These are phyloP conservation scores for Deroptyus accipitrinus DNA, from an alignment of 2,113 vertebrate genomes.

Conservation along the genomic window DNA sequence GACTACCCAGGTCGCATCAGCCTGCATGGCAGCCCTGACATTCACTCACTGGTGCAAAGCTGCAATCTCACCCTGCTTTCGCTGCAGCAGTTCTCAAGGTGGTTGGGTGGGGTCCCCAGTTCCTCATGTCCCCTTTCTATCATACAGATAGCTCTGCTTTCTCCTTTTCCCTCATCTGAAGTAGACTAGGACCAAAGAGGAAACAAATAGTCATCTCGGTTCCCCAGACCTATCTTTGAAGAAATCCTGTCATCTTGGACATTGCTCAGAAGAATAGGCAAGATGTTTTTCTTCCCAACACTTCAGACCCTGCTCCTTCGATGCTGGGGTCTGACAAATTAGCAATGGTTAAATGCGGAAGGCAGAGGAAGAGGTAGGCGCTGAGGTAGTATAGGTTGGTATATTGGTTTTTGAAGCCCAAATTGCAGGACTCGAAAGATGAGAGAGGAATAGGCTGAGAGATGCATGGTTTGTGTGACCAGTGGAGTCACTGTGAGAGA, in stretches of 20 bases:
- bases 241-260: not conserved
- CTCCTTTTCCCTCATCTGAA: not conserved
- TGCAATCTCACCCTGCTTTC: not conserved
- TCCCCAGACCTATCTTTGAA: not conserved
- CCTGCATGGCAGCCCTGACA: not conserved
- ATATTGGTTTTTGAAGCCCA: not conserved
- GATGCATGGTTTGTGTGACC: not conserved
- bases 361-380: not conserved
- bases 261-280: not conserved
- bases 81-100: not conserved
- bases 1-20: not conserved
- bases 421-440: not conserved
- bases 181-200: not conserved
- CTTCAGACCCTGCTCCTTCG: not conserved
- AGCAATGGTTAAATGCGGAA: not conserved
- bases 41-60: not conserved
- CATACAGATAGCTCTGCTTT: not conserved
- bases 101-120: not conserved
- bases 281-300: not conserved
- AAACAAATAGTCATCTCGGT: not conserved
- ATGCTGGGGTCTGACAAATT: not conserved
- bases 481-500: not conserved
- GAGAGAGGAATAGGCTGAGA: not conserved
- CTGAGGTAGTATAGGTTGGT: not conserved
- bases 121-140: not conserved